Conservation (phyloP, 2,113 vertebrate genomes). For the Sinocyclocheilus anophthalmus region DNA sequence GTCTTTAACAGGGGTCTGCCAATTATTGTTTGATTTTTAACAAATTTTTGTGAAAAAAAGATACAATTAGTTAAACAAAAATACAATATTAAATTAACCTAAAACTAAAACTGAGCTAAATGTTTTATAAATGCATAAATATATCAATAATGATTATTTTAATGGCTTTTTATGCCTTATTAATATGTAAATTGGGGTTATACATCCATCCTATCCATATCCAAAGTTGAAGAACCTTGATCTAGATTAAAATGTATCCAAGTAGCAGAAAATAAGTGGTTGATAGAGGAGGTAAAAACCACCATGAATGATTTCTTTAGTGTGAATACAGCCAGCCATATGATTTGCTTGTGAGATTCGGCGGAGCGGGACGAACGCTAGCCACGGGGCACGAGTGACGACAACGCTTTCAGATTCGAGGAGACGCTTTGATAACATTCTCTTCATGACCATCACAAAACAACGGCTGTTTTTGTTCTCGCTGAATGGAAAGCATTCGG, state of each 20-base stretch:
- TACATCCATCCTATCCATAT: neutral
- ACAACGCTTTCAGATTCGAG: constrained; percentile 18
- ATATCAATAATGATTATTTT: neutral
- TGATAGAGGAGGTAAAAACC: neutral
- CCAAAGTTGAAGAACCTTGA: neutral
- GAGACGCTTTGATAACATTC: constrained; percentile 42
- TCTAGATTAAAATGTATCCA: constrained; percentile 1
- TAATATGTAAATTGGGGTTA: neutral
- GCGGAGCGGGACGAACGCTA: neutral
- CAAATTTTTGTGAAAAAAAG: neutral
- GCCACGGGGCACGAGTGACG: neutral
- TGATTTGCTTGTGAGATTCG: constrained; percentile 24
- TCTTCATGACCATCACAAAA: constrained; percentile 50
- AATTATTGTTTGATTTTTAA: neutral
- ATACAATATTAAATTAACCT: neutral
- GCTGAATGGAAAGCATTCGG: constrained; percentile 54
- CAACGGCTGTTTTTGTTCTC: constrained; percentile 49
- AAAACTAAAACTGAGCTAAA: neutral
- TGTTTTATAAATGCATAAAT: neutral
- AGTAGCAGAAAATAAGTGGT: neutral
- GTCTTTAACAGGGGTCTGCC: neutral
- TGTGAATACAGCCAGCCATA: constrained; percentile 23
- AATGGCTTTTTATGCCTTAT: neutral
- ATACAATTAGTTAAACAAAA: neutral
- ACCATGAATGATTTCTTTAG: constrained; percentile 8